phyloP scores from a whole-genome alignment of 2,113 vertebrate genomes.

The Boulengeromyrus knoepffleri region DNA sequence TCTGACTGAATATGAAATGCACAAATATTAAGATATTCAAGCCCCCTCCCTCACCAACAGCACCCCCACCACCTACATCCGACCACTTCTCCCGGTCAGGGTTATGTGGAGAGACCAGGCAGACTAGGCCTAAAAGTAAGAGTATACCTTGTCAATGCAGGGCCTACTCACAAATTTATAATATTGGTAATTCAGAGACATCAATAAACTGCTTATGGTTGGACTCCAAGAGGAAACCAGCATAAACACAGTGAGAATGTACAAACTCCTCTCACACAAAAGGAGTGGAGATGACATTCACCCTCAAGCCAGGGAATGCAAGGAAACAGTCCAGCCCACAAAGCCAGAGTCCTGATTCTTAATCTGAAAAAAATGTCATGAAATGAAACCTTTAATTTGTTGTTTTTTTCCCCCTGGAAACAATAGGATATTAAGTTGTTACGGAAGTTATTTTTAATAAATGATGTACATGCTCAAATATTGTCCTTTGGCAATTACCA shows the following conservation, averaged over 20 bases:
- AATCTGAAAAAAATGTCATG: neutral
- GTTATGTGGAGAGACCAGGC: neutral
- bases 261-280: neutral
- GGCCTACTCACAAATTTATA: neutral
- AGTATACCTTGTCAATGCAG: neutral
- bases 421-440: neutral
- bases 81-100: neutral
- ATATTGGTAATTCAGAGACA: neutral
- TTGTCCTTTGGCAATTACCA: neutral
- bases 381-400: neutral
- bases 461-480: neutral
- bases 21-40: neutral
- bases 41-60: too few species aligned
- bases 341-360: neutral
- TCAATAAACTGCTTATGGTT: neutral
- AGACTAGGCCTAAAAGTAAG: neutral
- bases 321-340: neutral
- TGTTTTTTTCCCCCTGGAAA: neutral
- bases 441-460: neutral
- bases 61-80: neutral
- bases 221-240: neutral
- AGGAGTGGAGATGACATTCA: neutral
- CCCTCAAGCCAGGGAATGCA: neutral
- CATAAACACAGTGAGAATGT: neutral
- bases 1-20: neutral